These are phyloP conservation scores for Pyrrhosoma nymphula DNA, from an alignment of 2,888 invertebrate species.

Conservation along the genomic window DNA sequence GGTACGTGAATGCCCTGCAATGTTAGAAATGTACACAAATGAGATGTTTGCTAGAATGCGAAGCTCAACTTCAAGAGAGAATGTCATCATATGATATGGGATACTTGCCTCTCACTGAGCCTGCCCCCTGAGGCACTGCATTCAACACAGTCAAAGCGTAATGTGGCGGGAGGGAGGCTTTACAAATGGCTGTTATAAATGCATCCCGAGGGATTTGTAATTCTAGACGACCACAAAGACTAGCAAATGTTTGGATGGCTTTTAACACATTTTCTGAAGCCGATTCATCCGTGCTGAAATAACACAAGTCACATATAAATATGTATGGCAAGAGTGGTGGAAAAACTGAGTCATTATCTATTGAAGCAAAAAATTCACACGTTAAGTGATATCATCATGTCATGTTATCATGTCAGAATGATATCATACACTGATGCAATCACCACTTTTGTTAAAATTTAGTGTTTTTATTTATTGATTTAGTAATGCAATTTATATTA, in stretches of 20 bases:
- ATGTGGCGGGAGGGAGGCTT: slow-evolving; percentile 96
- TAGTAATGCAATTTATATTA: background rate
- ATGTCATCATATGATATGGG: slow-evolving; percentile 13
- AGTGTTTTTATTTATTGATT: too few species aligned
- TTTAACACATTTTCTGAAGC: slow-evolving; percentile 95
- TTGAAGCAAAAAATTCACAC: background rate
- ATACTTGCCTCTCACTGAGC: slow-evolving; percentile 69
- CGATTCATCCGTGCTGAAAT: slow-evolving; percentile 91
- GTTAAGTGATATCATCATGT: background rate
- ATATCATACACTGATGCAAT: background rate
- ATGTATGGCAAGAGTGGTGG: background rate
- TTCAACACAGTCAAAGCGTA: slow-evolving; percentile 94
- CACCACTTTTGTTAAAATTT: background rate
- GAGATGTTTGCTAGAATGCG: slow-evolving; percentile 48
- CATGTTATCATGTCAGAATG: background rate
- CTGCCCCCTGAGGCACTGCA: slow-evolving; percentile 77
- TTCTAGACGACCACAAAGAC: slow-evolving; percentile 92
- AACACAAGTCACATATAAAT: slow-evolving; percentile 43
- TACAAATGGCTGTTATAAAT: slow-evolving; percentile 96
- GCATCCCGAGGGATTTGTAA: slow-evolving; percentile 92
- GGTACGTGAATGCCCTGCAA: slow-evolving; percentile 78
- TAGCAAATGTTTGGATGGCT: slow-evolving; percentile 93
- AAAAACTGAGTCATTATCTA: background rate
- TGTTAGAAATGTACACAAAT: slow-evolving; percentile 68
- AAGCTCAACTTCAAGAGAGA: slow-evolving; percentile 39